phyloP scores from a whole-genome alignment of 2,888 invertebrate genomes.

The Sisyra nigra region DNA sequence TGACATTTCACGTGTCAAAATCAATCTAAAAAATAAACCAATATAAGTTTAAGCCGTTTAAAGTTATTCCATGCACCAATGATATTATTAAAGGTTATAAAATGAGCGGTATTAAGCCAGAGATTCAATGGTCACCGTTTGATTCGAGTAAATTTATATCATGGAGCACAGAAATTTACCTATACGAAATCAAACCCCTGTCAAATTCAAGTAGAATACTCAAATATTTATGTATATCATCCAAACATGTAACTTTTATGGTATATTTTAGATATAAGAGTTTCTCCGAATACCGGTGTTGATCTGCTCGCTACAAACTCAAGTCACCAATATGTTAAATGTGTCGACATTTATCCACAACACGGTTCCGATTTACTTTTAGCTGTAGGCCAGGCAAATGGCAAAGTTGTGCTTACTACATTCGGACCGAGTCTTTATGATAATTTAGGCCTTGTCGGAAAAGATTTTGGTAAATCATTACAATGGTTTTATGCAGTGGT shows the following conservation, averaged over 20 bases:
- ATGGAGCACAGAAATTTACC: slow-evolving; percentile 78
- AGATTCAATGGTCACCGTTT: slow-evolving; percentile 78
- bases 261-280: slow-evolving; percentile 36
- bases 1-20: not conserved
- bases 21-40: no score
- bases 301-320: slow-evolving; percentile 56
- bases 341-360: slow-evolving; percentile 72
- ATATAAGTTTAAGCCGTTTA: no score
- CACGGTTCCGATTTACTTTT: slow-evolving; percentile 61
- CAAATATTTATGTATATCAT: not conserved
- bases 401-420: slow-evolving; percentile 68
- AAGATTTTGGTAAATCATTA: slow-evolving; percentile 66
- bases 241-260: not conserved
- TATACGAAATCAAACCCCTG: slow-evolving; percentile 57
- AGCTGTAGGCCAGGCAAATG: slow-evolving; percentile 78
- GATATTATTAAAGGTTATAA: slow-evolving; percentile 11
- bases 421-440: slow-evolving; percentile 56
- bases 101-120: slow-evolving; percentile 48
- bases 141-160: slow-evolving; percentile 67
- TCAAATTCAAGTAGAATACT: not conserved
- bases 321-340: slow-evolving; percentile 64
- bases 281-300: slow-evolving; percentile 53
- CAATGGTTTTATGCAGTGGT: no score
- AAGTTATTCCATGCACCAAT: no score
- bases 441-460: slow-evolving; percentile 48